Base-by-base conservation (phyloP, 1,140 invertebrate species). In the Drosophila oshimai region DNA sequence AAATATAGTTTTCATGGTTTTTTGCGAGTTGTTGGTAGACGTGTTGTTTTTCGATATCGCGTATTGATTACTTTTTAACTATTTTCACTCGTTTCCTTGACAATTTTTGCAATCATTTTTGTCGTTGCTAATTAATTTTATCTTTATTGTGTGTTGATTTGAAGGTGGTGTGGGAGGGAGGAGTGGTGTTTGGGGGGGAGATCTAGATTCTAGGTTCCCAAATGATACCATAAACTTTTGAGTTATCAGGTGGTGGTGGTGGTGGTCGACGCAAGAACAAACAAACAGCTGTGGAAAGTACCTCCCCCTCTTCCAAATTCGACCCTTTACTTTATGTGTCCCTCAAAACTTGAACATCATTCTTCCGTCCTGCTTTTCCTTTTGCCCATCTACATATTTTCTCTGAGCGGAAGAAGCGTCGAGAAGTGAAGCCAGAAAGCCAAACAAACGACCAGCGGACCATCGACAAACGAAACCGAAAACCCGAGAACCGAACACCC, bases 371-470 rank as follows among this genome's bases (percentile, higher is more conserved):
- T 24, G 9, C 24, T 17, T 6, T 15, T 10, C 18, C 0, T 6
- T 10, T 13, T 17, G 17, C 15, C 64, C 49, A 31, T 46, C 69
- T 37, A 62, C 39, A 22, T 28, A 49, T 37, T 46, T 39, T 39
- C 29, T 34, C 28, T 22, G 29, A 10, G 28, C 45, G 29, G n/a
- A n/a, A n/a, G 57, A 79, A 79, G 36, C 42, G 54, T 69, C 62
- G 70, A 79, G 70, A 74, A 74, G 64, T n/a, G n/a, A 26, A 26
- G 41, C 34, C 54, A 60, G 42, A 64, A 55, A 36, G 42, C 15
- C 61, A 69, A 37, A 41, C 18, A n/a, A n/a, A n/a, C n/a, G n/a
- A n/a, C n/a, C n/a, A n/a, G n/a, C n/a, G n/a, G 37, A 18, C 44
- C 20, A 50, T 50, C 28, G 28, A 39, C 62, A 60, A 13, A 26